phyloP scores from a whole-genome alignment of 2,888 invertebrate genomes.

The Taphrorychus bicolor region DNA sequence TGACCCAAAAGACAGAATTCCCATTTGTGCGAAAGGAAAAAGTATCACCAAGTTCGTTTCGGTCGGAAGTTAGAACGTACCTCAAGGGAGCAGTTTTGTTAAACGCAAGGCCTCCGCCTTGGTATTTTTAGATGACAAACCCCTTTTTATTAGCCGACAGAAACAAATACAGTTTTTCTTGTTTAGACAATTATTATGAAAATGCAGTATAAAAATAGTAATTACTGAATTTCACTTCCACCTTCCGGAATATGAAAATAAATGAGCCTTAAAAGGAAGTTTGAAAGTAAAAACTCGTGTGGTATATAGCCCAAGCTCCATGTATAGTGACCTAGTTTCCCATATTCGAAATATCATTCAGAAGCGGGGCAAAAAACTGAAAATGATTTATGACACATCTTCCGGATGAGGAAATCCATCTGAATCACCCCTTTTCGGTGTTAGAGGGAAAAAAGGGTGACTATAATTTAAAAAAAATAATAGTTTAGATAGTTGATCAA shows the following conservation, averaged over 20 bases:
- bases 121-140: slow-evolving; percentile 31
- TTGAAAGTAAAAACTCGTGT: slow-evolving; percentile 11
- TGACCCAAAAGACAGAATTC: slow-evolving; percentile 16
- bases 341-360: slow-evolving; percentile 24
- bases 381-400: slow-evolving; percentile 29
- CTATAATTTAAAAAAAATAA: no score
- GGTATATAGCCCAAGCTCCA: slow-evolving; percentile 17
- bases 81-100: slow-evolving; percentile 31
- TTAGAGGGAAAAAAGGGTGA: no score
- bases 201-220: no score
- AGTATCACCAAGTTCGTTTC: slow-evolving; percentile 32
- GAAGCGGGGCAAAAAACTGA: slow-evolving; percentile 15
- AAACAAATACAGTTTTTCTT: not conserved
- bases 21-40: slow-evolving; percentile 22
- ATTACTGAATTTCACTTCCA: no score
- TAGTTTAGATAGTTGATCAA: no score
- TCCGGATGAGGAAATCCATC: slow-evolving; percentile 21
- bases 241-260: not conserved
- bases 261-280: not conserved
- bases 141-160: slow-evolving; percentile 2
- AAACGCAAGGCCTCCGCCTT: slow-evolving; percentile 19
- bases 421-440: slow-evolving; percentile 7
- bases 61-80: slow-evolving; percentile 23
- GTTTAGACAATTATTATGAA: no score
- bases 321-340: slow-evolving; percentile 15